Base-by-base conservation (phyloP, 2,888 invertebrate genomes). In the Chloromyia formosa region DNA sequence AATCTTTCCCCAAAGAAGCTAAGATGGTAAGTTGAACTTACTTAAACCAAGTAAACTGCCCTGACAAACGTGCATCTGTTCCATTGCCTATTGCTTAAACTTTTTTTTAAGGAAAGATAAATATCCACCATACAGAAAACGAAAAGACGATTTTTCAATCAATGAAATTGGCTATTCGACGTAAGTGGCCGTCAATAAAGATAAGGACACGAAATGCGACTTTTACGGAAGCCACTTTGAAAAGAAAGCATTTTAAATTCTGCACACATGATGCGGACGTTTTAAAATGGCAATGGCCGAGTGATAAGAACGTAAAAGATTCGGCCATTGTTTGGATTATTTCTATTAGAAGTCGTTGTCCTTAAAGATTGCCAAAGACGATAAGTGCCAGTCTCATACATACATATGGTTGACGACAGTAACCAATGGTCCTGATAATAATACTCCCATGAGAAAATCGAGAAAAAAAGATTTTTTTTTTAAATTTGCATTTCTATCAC, bases 241-340 rank as follows among this genome's bases (percentile, higher is more conserved):
- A 20, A 66, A 66, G 56, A n/a, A 72, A 22, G 7, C 42, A 74
- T 58, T 76, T 76, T 69, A 76, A 76, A 76, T 76, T 76, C 76
- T 61, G 64, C 20, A 40, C 76, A 74, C 76, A 74, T 58, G 10
- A 61, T 73, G 18, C 27, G 56, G 42, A 69, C 62, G 56, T 64
- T 76, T 76, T 74, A 71, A 76, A 74, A 58, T 66, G 9, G 14
- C 42, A 54, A 58, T 54, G 74, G 62, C 61, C 49, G 62, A 74
- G 53, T 56, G 60, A 64, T 71, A 71, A 71, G 42, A 40, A 56
- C 40, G 18, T 58, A 71, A 71, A 58, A 58, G 71, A 71, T 71
- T 71, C 23, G 69, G 71, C 40, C 18, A 58, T 71, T 71, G 58
- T 71, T 58, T 20, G 58, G 58, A 14, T 35, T 35, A 54, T 54